These are phyloP conservation scores for Parnassius orleans DNA, from an alignment of 2,888 invertebrate genomes.

Conservation along the genomic window DNA sequence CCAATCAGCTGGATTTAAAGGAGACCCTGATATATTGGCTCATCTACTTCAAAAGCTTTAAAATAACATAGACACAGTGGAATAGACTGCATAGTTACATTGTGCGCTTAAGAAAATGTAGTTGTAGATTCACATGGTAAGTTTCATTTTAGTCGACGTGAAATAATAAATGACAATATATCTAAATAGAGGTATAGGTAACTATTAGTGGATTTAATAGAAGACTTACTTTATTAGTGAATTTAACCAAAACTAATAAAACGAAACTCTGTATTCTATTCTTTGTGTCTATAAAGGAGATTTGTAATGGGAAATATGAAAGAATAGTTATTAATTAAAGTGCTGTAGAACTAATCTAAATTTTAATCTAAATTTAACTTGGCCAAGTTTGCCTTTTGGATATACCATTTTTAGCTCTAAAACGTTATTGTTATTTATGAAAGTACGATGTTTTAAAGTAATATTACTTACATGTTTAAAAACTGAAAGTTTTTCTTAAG, in stretches of 20 bases:
- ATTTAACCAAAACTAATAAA: too few relatives aligned
- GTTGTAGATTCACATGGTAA: too few relatives aligned
- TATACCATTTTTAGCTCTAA: slow-evolving; percentile 44
- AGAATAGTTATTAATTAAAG: not conserved
- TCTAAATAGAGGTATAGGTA: too few relatives aligned
- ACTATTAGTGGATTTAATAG: too few relatives aligned
- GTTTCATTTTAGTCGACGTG: too few relatives aligned
- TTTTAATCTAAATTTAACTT: slow-evolving; percentile 43
- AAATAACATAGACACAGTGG: not conserved
- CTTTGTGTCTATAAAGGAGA: not conserved
- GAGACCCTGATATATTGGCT: slow-evolving; percentile 2
- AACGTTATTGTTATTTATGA: slow-evolving; percentile 46
- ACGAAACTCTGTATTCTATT: not conserved
- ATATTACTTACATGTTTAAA: slow-evolving; percentile 21
- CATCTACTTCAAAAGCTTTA: not conserved
- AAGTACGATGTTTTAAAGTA: slow-evolving; percentile 43
- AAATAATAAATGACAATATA: too few relatives aligned
- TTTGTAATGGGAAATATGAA: not conserved
- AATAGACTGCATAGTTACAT: too few relatives aligned
- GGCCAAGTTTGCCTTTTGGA: slow-evolving; percentile 65
- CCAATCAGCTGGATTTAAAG: slow-evolving; percentile 61
- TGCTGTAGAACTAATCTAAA: slow-evolving; percentile 32
- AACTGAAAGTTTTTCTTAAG: slow-evolving; percentile 11
- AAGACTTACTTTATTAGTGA: too few relatives aligned
- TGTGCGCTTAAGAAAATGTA: too few relatives aligned